Base-by-base conservation (phyloP, 2,888 invertebrate species). In the Mesopsocus fuscifrons region DNA sequence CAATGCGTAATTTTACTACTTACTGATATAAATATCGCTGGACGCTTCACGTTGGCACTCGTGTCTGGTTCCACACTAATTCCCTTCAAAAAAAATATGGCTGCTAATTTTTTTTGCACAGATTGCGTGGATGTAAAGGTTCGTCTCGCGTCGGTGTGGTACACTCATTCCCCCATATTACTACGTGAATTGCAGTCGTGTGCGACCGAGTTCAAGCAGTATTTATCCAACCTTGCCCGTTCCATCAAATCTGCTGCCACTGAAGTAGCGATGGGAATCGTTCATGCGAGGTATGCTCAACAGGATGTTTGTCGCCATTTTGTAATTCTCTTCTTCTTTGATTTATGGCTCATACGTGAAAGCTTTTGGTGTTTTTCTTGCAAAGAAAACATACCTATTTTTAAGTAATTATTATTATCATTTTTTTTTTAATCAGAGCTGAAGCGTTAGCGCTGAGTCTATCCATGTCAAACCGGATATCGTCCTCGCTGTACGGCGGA, bases 231-330 rank as follows among this genome's bases (percentile, higher is more conserved):
- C 58, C 68, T 91, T 49, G 87, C 88, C 11, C 70, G 77, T 43
- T 84, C 88, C 41, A 79, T 94, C 52, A 79, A 81, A 50, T 77
- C 80, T 43, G 92, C 91, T 43, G 94, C 94, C 26, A 82, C 88
- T 0, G 91, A 92, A 62, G 85, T 94, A 75, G 94, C 94, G 18
- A 73, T 84, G 46, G 88, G 85, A 1, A 69, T 94, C 45, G 84
- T 85, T 2, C 79, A 82, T 51, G 75, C 80, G 18, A 72, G 26
- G 26, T 26, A n/a, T n/a, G n/a, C n/a, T n/a, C n/a, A n/a, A n/a
- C n/a, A n/a, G 74, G 59, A 57, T 49, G 48, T 21, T 46, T 18
- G n/a, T 16, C 30, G 8, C 6, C 16, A 30, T 3, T 30, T 1
- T 13, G 8, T 6, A 6, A 6, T 3, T 41, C 2, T 1, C 4